Evolutionary conservation across 53 echinoderm and acorn worm genomes (phyloP).

Genomic region (Henricia sp.): DNA sequence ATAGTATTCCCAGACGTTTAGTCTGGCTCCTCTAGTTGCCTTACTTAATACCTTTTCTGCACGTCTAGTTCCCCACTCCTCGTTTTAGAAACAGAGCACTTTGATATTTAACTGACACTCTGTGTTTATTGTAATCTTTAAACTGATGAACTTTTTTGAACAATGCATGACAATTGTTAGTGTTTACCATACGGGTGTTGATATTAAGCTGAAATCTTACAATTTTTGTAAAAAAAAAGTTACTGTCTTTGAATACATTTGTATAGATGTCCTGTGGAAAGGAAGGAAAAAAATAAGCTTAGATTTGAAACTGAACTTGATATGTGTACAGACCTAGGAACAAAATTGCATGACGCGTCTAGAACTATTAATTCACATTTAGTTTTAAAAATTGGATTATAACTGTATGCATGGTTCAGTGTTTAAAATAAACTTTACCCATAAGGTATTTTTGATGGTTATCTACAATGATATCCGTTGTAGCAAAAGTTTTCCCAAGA

Average conservation of each 20-base stretch:
- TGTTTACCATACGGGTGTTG: constrained; percentile 60
- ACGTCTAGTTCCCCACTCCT: constrained; percentile 52
- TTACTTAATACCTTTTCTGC: constrained; percentile 66
- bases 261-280: constrained; percentile 60
- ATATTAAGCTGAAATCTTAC: constrained; percentile 67
- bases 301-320: not conserved
- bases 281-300: constrained; percentile 2
- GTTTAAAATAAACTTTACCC: constrained; percentile 32
- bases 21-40: constrained; percentile 64
- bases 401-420: constrained; percentile 55
- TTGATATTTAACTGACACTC: constrained; percentile 54
- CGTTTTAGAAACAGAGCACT: constrained; percentile 56
- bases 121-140: constrained; percentile 32
- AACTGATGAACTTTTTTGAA: constrained; percentile 52
- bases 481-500: constrained; percentile 19
- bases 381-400: constrained; percentile 27
- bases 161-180: constrained; percentile 62
- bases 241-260: constrained; percentile 69
- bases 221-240: constrained; percentile 67
- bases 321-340: constrained; percentile 40
- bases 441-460: constrained; percentile 14
- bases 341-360: constrained; percentile 47
- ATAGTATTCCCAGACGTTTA: constrained; percentile 64
- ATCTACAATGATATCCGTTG: constrained; percentile 2
- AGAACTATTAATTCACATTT: constrained; percentile 27